Evolutionary conservation across 1,140 invertebrate genomes (phyloP), one percentile per base, ranked within the genome.

Genomic region (Trichoplusia ni): DNA sequence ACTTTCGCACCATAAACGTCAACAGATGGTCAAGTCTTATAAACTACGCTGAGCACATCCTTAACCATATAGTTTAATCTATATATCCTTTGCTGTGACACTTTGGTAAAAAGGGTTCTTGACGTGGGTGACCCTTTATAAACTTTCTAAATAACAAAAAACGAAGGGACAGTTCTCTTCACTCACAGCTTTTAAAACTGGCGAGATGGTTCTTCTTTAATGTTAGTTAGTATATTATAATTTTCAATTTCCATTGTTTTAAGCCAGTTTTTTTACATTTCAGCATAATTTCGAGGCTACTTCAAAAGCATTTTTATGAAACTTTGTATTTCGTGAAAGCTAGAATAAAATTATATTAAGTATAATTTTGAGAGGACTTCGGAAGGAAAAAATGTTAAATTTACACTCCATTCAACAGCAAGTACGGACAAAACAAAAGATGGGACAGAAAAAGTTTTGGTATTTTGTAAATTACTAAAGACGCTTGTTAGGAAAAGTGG

Each of bases 281-380:
- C 21, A 40, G 23, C 51, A 56, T 38, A 56, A 40, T 56, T 38
- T 11, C 6, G 23, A 56, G 35, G 21, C 51, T 25, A 38, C 33
- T 38, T 27, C 11, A 21, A 51, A 51, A 35, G 47, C 47, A 21
- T 51, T 51, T 51, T 51, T 51, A 51, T 19, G 18, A 56, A 11
- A 56, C 35, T 11, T 33, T 40, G 40, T 56, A 40, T 40, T 40
- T 56, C 40, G 27, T 27, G 33, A 40, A 16, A 56, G 35, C 51
- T 21, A 27, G 29, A 56, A 56, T 56, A 40, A 23, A 40, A 37
- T 56, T 38, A 27, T 19, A 21, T 33, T 49, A 16, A 16, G n/a
- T 49, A 13, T 49, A 29, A 29, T 49, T 9, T 14, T 8, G 46
- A 31, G 29, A 18, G 25, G 14, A 49, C 25, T 21, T 11, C 40